Conservation (phyloP, 1,140 invertebrate genomes). For the Drosophila sproati region DNA sequence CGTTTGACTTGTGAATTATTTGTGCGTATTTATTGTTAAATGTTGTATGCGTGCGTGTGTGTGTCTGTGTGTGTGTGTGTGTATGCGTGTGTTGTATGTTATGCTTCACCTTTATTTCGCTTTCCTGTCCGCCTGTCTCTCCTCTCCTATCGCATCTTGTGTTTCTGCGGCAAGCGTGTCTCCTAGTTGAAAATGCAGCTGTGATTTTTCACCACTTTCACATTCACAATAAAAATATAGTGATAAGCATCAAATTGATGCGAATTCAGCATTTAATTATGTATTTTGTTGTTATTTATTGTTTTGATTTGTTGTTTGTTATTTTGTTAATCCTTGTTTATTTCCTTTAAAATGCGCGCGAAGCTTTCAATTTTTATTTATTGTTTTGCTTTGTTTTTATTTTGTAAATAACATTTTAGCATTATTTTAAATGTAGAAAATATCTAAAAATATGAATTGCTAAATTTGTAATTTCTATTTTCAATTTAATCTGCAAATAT, state of each 20-base stretch:
- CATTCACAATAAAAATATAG: slow-evolving; percentile 52
- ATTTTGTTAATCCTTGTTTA: slow-evolving; percentile 11
- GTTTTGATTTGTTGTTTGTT: slow-evolving; percentile 21
- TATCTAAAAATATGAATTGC: no score
- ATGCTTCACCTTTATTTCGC: slow-evolving; percentile 35
- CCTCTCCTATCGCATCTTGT: neutral
- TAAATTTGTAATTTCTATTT: no score
- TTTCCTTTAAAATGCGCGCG: neutral
- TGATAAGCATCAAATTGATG: slow-evolving; percentile 39
- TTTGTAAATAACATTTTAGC: neutral
- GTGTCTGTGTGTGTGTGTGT: no score
- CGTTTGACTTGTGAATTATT: slow-evolving; percentile 21
- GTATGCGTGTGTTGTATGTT: neutral
- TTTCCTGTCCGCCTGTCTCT: slow-evolving; percentile 11
- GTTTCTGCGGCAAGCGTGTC: slow-evolving; percentile 9
- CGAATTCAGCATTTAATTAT: slow-evolving; percentile 32
- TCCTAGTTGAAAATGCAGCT: slow-evolving; percentile 28
- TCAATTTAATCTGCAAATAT: neutral
- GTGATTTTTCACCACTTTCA: slow-evolving; percentile 60
- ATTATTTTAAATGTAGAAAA: neutral
- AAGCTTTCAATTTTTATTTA: neutral
- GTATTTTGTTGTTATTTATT: slow-evolving; percentile 30
- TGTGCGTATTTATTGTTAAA: slow-evolving; percentile 17
- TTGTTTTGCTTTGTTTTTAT: slow-evolving; percentile 3
- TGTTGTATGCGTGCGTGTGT: no score